Conservation (phyloP, 2,888 invertebrate species). For the Drosophila macrospina region DNA sequence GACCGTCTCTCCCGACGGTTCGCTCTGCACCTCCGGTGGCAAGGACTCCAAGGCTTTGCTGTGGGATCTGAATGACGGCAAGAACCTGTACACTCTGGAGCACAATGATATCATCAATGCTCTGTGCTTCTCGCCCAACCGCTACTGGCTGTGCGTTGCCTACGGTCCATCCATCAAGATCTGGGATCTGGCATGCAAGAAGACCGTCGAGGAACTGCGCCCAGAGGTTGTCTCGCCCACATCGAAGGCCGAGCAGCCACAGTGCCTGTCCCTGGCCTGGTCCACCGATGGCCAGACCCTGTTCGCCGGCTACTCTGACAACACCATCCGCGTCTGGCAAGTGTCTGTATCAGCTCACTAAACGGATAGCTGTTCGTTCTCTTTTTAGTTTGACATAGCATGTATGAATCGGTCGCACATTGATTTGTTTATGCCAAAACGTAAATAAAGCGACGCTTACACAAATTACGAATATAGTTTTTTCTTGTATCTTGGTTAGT, state of each 20-base stretch:
- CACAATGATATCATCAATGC: slow-evolving; percentile 99
- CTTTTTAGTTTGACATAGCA: slow-evolving; percentile 46
- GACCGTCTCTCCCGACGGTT: slow-evolving; percentile 99
- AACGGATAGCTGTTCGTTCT: slow-evolving; percentile 50
- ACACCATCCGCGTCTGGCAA: slow-evolving; percentile 99
- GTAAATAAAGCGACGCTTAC: slow-evolving; percentile 40
- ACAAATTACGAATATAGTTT: slow-evolving; percentile 17
- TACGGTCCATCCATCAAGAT: slow-evolving; percentile 99
- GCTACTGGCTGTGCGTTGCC: slow-evolving; percentile 99
- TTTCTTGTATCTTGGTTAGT: slow-evolving; percentile 4
- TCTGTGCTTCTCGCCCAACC: slow-evolving; percentile 99
- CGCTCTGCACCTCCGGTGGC: slow-evolving; percentile 99
- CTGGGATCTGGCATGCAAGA: slow-evolving; percentile 99
- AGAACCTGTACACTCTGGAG: slow-evolving; percentile 99
- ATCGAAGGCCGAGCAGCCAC: slow-evolving; percentile 96
- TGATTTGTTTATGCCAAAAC: slow-evolving; percentile 65
- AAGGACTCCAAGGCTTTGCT: slow-evolving; percentile 99
- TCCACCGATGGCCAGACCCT: slow-evolving; percentile 99
- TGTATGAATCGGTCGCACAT: slow-evolving; percentile 44
- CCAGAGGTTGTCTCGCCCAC: slow-evolving; percentile 94
- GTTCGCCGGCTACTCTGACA: slow-evolving; percentile 99
- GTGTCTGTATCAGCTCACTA: slow-evolving; percentile 94
- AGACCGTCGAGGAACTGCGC: slow-evolving; percentile 98
- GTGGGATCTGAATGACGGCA: slow-evolving; percentile 99
- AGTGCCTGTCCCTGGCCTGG: slow-evolving; percentile 99